Percentiles rank a stretch among this genome's conserved stretches.
These are phyloP conservation scores for Naja naja DNA, from an alignment of 2,113 vertebrate species.

Conservation along the genomic window DNA sequence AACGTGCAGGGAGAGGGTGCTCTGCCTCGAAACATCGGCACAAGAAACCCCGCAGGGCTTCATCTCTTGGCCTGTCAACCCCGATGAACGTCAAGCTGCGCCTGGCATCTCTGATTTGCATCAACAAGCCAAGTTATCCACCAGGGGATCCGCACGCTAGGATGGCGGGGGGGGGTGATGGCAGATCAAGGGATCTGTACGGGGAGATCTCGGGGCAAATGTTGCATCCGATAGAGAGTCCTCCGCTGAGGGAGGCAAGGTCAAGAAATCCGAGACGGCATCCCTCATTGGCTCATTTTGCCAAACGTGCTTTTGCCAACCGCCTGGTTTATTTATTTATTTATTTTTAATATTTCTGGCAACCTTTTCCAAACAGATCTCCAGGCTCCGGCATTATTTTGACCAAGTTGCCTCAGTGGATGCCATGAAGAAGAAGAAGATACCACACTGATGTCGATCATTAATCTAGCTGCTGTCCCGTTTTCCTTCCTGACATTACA, in stretches of 20 bases:
- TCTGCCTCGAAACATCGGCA: neutral
- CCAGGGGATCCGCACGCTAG: neutral
- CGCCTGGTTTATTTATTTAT: neutral
- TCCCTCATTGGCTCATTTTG: neutral
- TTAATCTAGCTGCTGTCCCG: slow-evolving; percentile 1
- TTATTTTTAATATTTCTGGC: neutral
- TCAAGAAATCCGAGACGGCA: neutral
- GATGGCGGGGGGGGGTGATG: neutral
- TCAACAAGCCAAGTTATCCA: neutral
- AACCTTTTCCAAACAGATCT: neutral
- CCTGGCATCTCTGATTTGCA: slow-evolving; percentile 6
- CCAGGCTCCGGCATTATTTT: too few relatives aligned
- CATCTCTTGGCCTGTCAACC: neutral
- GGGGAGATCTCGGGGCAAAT: neutral
- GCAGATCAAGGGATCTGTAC: neutral
- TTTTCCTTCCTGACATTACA: neutral
- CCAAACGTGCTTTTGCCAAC: neutral
- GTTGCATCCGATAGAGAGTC: neutral
- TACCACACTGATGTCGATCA: neutral
- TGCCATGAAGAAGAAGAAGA: neutral
- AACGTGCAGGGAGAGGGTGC: neutral
- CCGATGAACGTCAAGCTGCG: neutral
- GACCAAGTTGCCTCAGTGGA: neutral
- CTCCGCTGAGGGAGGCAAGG: neutral
- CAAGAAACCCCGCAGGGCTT: slow-evolving; percentile 15